Base-by-base conservation (phyloP, 2,797 vertebrate species). In the Phoebastria nigripes region DNA sequence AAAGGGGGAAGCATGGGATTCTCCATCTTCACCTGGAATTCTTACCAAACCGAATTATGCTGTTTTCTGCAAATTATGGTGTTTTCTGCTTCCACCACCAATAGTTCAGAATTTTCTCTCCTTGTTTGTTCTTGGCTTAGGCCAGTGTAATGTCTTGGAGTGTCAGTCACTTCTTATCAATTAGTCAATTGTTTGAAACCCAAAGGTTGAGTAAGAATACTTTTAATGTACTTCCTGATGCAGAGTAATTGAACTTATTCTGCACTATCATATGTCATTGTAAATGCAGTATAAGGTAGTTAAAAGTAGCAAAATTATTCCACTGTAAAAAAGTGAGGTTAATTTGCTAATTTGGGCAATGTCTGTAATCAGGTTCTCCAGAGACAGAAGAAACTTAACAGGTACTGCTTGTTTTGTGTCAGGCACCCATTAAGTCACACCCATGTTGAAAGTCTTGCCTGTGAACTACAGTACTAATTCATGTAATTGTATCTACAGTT, bases 51-150 rank as follows among this genome's bases (percentile, higher is more conserved):
- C 6, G 58, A n/a, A 54, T 39, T 52, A n/a, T 33, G 5, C 10
- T 0, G 0, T 65, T 35, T 35, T 35, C 35, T 35, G 35, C 35
- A 35, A 35, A 35, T 35, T 35, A 35, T 35, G 35, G 35, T 35
- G 3, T 46, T 66, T 87, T 66, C 39, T 76, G 4, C 12, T 41
- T 70, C 20, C 20, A 28, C 15, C 14, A 54, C 8, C 20, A 54
- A 2, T 29, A 69, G 28, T 52, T 83, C 22, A 15, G 62, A 58
- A 59, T 69, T 73, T 83, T 73, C 9, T 69, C 3, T 78, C 8
- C 39, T 82, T 72, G 5, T 5, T 42, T 70, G 15, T 41, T 47
- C 20, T 52, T 65, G 16, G 6, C 5, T 63, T 78, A 54, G 13
- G 25, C 14, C 42, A 72, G 10, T 47, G 24, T 35, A 66, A 41